Conservation (phyloP, 2,888 invertebrate genomes). For the Lepidocyrtoides sp. region DNA sequence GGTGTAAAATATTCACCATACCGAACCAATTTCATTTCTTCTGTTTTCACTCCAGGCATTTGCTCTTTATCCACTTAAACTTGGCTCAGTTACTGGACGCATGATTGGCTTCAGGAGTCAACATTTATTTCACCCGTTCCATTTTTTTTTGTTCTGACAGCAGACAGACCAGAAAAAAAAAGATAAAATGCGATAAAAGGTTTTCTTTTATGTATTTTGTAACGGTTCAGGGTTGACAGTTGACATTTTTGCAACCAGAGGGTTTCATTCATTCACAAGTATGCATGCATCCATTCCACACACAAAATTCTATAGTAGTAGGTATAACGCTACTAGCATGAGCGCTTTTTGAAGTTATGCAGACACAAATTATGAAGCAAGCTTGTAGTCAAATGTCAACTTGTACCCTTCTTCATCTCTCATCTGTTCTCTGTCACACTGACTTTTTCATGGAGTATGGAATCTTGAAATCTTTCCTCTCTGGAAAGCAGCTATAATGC, state of each 20-base stretch:
- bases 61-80: not conserved
- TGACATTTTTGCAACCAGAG: slow-evolving; percentile 11
- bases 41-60: not conserved
- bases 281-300: too few relatives aligned
- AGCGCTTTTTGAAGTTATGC: not conserved
- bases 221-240: slow-evolving; percentile 19
- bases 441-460: not conserved
- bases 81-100: not conserved
- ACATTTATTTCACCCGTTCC: not conserved
- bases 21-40: not conserved
- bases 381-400: slow-evolving; percentile 12
- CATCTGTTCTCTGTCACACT: not conserved
- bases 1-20: not conserved
- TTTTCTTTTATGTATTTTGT: not conserved
- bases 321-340: not conserved
- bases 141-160: not conserved
- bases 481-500: too few relatives aligned
- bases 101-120: slow-evolving; percentile 17
- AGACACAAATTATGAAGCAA: not conserved
- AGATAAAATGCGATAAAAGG: slow-evolving; percentile 12
- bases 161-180: not conserved
- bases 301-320: too few relatives aligned
- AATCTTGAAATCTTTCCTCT: too few relatives aligned
- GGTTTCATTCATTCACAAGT: not conserved
- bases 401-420: slow-evolving; percentile 19